Evolutionary conservation across 2,888 invertebrate species (phyloP), one percentile per base, ranked within the genome.

Genomic region (Drosophila neotestacea): DNA sequence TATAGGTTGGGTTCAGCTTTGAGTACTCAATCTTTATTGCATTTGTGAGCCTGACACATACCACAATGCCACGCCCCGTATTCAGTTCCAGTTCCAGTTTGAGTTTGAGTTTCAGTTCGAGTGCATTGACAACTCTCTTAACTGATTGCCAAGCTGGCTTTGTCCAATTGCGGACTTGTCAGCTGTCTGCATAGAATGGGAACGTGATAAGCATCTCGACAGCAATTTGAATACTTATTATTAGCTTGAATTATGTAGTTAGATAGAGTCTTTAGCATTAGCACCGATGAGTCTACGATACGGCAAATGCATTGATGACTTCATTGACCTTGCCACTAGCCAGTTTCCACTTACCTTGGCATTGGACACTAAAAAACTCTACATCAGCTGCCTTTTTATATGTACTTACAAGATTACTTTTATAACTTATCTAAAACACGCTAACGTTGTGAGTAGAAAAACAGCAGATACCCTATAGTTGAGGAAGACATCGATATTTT

Each of bases 121-220:
- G 39, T 76, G 71, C 76, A 74, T 62, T 75, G 77, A 69, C 75
- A 76, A 73, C 41, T 61, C 64, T 63, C 56, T 73, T 77, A 73
- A 63, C 62, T 60, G 73, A 76, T 73, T 63, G 68, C 56, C 55
- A 54, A 30, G 39, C 39, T 44, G 47, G 39, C 54, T 56, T 50
- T 54, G 38, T 44, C 27, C 46, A 47, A 47, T 62, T 62, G 42
- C 54, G 46, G 42, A 63, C 52, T 60, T 61, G 73, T 77, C 77
- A 77, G 77, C 71, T 79, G 81, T 77, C 80, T 67, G 77, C 67
- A 73, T 50, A 70, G 77, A 68, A 73, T 70, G 61, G 51, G 42
- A 67, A 62, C 62, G 75, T 50, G 81, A 83, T 83, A 72, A 65
- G 61, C 67, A 82, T 85, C 82, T 70, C 34, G 55, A 44, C 63